A percentile compares a stretch with the other conserved stretches of the same genome.
Conservation (phyloP, 2,113 vertebrate genomes). For the Nettapus auritus region DNA sequence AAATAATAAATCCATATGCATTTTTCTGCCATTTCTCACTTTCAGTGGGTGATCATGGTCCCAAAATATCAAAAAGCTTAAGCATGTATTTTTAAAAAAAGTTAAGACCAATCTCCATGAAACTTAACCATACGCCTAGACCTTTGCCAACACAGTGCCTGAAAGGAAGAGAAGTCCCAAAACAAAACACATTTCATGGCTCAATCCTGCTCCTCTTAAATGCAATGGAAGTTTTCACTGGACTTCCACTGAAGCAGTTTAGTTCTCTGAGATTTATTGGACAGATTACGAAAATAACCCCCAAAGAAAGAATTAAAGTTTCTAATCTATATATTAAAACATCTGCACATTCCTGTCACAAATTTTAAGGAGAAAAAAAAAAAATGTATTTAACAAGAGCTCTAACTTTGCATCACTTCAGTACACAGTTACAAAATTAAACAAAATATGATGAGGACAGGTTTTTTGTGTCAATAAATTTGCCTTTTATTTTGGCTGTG, state of each 20-base stretch:
- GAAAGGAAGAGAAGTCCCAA: not conserved
- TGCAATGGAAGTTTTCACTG: not conserved
- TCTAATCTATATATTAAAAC: conserved; percentile 80
- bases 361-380: conserved; percentile 64
- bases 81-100: not conserved
- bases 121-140: not conserved
- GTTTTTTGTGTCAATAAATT: conserved; percentile 58
- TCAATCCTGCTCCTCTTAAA: conserved; percentile 36
- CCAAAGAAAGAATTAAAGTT: conserved; percentile 37
- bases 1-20: not conserved
- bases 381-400: conserved; percentile 67
- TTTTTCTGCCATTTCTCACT: conserved; percentile 41
- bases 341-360: conserved; percentile 75
- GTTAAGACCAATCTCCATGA: conserved; percentile 21
- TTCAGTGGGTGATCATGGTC: conserved; percentile 2
- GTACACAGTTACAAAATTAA: conserved; percentile 55
- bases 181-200: conserved; percentile 27
- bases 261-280: conserved; percentile 46
- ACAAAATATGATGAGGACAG: conserved; percentile 63
- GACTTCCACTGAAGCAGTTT: conserved; percentile 7
- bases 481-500: conserved; percentile 67
- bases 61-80: not conserved
- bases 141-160: not conserved
- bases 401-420: conserved; percentile 57
- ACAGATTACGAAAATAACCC: conserved; percentile 58